Conservation (phyloP, 1,140 invertebrate genomes). For the Drosophila sproati region DNA sequence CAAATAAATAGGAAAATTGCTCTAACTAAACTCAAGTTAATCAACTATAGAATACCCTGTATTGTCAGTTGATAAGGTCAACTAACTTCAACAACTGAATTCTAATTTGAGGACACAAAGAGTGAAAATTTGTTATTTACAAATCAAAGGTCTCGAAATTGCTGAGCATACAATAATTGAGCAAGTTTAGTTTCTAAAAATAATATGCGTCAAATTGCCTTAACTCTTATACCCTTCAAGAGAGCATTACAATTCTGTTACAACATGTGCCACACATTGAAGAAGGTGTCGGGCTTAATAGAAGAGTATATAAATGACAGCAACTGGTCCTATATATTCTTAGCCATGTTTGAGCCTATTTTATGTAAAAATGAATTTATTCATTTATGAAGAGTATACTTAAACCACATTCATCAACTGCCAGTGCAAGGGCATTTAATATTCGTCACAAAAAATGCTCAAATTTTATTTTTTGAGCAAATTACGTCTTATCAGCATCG, state of each 20-base stretch:
- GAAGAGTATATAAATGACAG: too few relatives aligned
- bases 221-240: background rate
- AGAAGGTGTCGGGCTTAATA: background rate
- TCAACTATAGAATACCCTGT: slow-evolving; percentile 12
- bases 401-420: background rate
- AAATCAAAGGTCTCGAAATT: background rate
- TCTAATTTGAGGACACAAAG: background rate
- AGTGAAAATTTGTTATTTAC: slow-evolving; percentile 1
- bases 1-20: background rate
- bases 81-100: background rate
- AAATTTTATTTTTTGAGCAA: slow-evolving; percentile 27
- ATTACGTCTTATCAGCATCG: slow-evolving; percentile 31
- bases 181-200: background rate
- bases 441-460: background rate
- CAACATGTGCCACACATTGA: background rate
- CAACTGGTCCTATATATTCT: too few relatives aligned
- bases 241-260: background rate
- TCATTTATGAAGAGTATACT: too few relatives aligned
- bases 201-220: slow-evolving; percentile 1
- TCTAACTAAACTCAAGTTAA: background rate
- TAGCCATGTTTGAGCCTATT: too few relatives aligned
- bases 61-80: background rate
- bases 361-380: too few relatives aligned
- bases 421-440: background rate
- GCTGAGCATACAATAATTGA: background rate